Conservation (phyloP, 2,797 vertebrate genomes). For the Carapus acus region DNA sequence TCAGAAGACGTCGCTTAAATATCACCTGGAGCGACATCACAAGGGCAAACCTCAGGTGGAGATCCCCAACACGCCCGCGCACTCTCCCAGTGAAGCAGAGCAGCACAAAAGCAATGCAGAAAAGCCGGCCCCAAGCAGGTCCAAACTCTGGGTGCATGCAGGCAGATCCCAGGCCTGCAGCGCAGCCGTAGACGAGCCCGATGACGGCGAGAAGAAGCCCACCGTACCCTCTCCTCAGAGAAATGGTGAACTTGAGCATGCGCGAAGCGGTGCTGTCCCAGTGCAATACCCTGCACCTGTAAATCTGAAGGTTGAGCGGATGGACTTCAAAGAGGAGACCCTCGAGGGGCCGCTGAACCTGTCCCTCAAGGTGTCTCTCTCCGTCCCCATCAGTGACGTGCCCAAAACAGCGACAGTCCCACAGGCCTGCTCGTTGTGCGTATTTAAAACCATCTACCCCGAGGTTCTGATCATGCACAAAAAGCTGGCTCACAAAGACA, state of each 20-base stretch:
- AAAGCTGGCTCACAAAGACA: slow-evolving; percentile 83
- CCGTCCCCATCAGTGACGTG: slow-evolving; percentile 60
- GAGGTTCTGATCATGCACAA: slow-evolving; percentile 91
- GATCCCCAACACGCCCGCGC: slow-evolving; percentile 63
- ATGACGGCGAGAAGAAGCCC: slow-evolving; percentile 16
- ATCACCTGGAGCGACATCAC: slow-evolving; percentile 93
- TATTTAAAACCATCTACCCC: slow-evolving; percentile 86
- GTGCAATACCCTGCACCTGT: slow-evolving; percentile 31
- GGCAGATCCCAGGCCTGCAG: slow-evolving; percentile 33
- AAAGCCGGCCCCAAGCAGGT: slow-evolving; percentile 56
- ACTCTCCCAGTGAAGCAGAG: slow-evolving; percentile 55
- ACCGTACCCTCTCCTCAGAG: slow-evolving; percentile 35
- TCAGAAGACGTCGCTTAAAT: slow-evolving; percentile 94
- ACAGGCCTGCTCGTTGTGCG: slow-evolving; percentile 78
- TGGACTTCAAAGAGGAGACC: slow-evolving; percentile 51
- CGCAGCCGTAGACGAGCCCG: slow-evolving; percentile 42
- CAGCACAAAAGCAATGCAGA: slow-evolving; percentile 66
- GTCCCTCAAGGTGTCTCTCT: slow-evolving; percentile 70
- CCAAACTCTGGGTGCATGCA: slow-evolving; percentile 65
- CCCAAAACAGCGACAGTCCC: slow-evolving; percentile 64
- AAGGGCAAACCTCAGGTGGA: slow-evolving; percentile 79
- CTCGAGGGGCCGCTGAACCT: slow-evolving; percentile 81
- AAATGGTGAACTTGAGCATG: slow-evolving; percentile 54
- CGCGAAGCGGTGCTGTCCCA: slow-evolving; percentile 23
- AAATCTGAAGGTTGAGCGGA: slow-evolving; percentile 61